These are phyloP conservation scores for Propithecus coquereli DNA, from an alignment of 2,113 vertebrate species.

Conservation along the genomic window DNA sequence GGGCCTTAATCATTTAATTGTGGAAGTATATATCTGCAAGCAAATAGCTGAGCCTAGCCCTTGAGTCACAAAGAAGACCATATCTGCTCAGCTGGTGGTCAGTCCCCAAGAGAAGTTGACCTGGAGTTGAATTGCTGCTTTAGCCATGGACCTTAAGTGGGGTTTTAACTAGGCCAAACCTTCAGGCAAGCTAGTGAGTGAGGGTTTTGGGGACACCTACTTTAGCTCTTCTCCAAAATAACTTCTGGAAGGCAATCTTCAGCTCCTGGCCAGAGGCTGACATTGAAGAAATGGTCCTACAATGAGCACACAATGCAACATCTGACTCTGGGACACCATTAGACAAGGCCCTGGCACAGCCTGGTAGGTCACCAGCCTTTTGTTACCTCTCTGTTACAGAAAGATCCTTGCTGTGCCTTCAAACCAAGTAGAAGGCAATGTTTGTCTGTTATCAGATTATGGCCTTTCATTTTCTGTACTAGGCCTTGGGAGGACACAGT, in stretches of 20 bases:
- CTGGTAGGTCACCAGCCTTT: neutral
- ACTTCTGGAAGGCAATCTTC: conserved; percentile 16
- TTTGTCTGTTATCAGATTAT: neutral
- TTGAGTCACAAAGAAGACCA: conserved; percentile 12
- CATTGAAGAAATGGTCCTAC: neutral
- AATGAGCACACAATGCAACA: neutral
- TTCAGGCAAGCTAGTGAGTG: neutral
- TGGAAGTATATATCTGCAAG: neutral
- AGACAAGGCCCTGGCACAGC: neutral
- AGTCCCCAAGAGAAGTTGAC: neutral
- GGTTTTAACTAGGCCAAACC: conserved; percentile 5
- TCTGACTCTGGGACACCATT: neutral
- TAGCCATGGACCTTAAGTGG: neutral
- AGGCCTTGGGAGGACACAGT: neutral
- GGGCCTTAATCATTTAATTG: neutral
- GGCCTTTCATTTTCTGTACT: neutral
- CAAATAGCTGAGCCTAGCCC: conserved; percentile 4
- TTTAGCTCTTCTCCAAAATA: neutral
- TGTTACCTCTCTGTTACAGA: neutral
- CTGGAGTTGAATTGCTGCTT: neutral
- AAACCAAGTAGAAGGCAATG: conserved; percentile 3
- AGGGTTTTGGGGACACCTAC: neutral
- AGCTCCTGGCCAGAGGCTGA: neutral
- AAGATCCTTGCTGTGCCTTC: neutral
- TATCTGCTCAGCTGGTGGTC: neutral